A percentile compares a stretch with the other conserved stretches of the same genome.
These are phyloP conservation scores for Corvus moneduloides DNA, from an alignment of 2,113 vertebrate species.

Conservation along the genomic window DNA sequence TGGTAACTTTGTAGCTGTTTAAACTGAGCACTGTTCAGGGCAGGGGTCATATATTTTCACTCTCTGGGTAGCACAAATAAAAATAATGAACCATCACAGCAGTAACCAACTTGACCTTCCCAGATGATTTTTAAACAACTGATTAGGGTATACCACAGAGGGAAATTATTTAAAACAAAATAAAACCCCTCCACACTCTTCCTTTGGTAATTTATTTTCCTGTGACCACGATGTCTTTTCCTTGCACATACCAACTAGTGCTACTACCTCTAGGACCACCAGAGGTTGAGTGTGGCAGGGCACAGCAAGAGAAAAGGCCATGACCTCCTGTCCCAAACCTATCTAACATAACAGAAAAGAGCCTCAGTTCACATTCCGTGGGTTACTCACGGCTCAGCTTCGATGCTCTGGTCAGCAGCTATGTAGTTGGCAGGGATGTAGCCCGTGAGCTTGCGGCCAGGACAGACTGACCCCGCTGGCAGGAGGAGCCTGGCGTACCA, in stretches of 20 bases:
- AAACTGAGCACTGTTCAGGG: not conserved
- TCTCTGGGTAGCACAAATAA: not conserved
- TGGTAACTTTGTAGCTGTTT: not conserved
- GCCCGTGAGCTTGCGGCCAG: constrained; percentile 67
- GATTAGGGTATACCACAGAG: not conserved
- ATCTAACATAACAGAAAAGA: not conserved
- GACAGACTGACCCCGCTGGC: constrained; percentile 45
- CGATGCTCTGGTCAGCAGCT: constrained; percentile 82
- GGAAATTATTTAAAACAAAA: not conserved
- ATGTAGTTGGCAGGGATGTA: constrained; percentile 94
- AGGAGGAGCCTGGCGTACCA: constrained; percentile 83
- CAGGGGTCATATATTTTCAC: not conserved
- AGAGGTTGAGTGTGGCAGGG: not conserved
- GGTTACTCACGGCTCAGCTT: constrained; percentile 88
- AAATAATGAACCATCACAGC: not conserved
- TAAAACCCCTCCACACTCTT: not conserved
- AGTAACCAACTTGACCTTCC: not conserved
- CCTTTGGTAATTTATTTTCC: not conserved
- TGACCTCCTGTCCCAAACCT: not conserved
- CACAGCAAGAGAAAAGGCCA: not conserved
- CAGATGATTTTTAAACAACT: not conserved
- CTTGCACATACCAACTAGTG: fast-evolving
- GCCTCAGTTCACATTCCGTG: fast-evolving
- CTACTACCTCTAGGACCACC: not conserved
- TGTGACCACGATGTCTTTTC: fast-evolving